Evolutionary conservation across 2,797 vertebrate genomes (phyloP).

Genomic region (Etheostoma perlongum): DNA sequence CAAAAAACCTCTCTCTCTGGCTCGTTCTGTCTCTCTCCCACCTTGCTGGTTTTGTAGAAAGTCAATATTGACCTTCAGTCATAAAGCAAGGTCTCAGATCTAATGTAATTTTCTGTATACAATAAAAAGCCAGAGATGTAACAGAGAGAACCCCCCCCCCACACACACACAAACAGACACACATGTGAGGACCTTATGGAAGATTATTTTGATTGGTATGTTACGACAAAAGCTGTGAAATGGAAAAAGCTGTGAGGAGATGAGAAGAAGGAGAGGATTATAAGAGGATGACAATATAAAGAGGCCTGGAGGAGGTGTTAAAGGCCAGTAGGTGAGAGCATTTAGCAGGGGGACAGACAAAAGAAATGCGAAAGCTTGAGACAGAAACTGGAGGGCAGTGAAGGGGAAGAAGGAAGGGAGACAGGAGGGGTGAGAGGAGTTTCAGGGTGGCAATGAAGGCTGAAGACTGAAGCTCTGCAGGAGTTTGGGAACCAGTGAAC

Average conservation of each 20-base stretch:
- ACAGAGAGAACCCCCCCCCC: conserved; percentile 16
- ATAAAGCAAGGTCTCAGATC: conserved; percentile 69
- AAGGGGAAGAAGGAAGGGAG: conserved; percentile 74
- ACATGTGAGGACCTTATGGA: conserved; percentile 32
- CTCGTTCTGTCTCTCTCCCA: conserved; percentile 45
- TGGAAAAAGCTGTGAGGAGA: conserved; percentile 46
- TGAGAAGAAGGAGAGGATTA: conserved; percentile 3
- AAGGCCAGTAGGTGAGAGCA: conserved; percentile 67
- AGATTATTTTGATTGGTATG: conserved; percentile 42
- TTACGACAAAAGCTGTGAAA: conserved; percentile 36
- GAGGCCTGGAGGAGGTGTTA: conserved; percentile 65
- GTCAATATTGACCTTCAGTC: conserved; percentile 81
- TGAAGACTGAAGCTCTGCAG: conserved; percentile 75
- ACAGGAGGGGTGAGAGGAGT: conserved; percentile 72
- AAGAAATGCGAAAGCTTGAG: conserved; percentile 59
- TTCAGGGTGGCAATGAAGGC: conserved; percentile 75
- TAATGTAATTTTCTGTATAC: conserved; percentile 73
- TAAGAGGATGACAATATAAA: conserved; percentile 44
- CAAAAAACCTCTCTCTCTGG: conserved; percentile 44
- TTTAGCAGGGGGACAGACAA: conserved; percentile 51
- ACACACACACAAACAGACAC: conserved; percentile 21
- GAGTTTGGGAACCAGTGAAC: conserved; percentile 83
- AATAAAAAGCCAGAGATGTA: conserved; percentile 69
- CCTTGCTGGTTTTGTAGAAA: conserved; percentile 67
- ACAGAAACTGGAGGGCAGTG: conserved; percentile 65